Evolutionary conservation across 92 coral and sea anemone genomes (phyloP), one percentile per base, ranked within the genome.

Genomic region (Phenganax subtilis): DNA sequence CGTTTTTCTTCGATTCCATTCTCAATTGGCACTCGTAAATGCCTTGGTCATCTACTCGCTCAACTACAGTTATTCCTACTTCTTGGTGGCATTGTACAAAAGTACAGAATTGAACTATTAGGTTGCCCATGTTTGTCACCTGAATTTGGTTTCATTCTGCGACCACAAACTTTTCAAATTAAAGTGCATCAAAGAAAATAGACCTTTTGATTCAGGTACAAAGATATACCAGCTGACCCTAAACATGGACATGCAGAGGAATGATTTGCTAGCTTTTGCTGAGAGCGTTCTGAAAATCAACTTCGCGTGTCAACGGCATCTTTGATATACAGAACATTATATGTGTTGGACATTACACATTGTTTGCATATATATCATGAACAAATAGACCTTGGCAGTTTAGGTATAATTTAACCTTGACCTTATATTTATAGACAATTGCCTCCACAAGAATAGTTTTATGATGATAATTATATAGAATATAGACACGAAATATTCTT

Each of bases 21-120:
- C 77, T 91, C 97, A 7, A 92, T 90, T 51, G 98, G 98, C 5
- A 93, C 92, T 84, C 91, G 98, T 60, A 90, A 86, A 75, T 94
- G 98, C 51, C 98, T 96, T 30, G 98, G 90, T 55, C 97, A 94
- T 78, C 77, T 88, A 10, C 92, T 86, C 62, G 96, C 97, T 10
- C 90, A 94, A 76, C 86, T 93, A 10, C 91, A 90, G 47, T 76
- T 94, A 52, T 94, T 91, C 61, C 77, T 94, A 68, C 82, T 94
- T 56, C 85, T 94, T 51, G 98, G 98, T 67, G 92, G 92, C 9
- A 20, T 94, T 56, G 73, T 94, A 57, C 98, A 94, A 75, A 90
- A 90, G 65, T 84, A 90, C 51, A 86, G 78, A 20, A 62, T 94
- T 68, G 87, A 86, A 72, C 62, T 86, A 75, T 83, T 75, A 11